These are phyloP conservation scores for Candidula unifasciata DNA, from an alignment of 2,888 invertebrate species.

Conservation along the genomic window DNA sequence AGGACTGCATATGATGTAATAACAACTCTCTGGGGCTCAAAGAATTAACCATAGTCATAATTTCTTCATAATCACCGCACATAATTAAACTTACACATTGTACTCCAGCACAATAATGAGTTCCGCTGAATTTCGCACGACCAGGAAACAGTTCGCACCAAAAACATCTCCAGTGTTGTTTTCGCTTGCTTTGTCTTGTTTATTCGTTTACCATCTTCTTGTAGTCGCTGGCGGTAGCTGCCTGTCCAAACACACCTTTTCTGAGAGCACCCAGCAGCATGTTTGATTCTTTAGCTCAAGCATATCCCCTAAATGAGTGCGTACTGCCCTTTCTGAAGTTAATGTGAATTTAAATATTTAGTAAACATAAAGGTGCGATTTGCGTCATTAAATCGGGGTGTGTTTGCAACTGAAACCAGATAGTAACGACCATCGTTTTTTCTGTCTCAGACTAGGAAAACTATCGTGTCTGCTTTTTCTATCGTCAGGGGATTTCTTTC, in stretches of 20 bases:
- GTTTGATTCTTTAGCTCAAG: slow-evolving; percentile 23
- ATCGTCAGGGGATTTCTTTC: slow-evolving; percentile 1
- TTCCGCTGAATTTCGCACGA: neutral
- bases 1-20: no score
- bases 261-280: neutral
- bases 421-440: neutral
- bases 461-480: slow-evolving; percentile 12
- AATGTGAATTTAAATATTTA: slow-evolving; percentile 40
- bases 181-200: neutral
- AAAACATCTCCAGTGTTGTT: neutral
- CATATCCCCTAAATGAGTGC: slow-evolving; percentile 27
- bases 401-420: slow-evolving; percentile 10
- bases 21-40: no score
- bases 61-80: no score
- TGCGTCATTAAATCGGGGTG: slow-evolving; percentile 1
- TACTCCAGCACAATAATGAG: no score
- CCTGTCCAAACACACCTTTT: neutral
- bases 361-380: slow-evolving; percentile 40
- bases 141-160: slow-evolving; percentile 2
- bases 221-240: slow-evolving; percentile 7
- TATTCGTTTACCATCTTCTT: neutral
- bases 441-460: neutral
- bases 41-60: no score
- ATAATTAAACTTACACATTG: no score
- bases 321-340: neutral